Conservation (phyloP, 2,797 vertebrate species). For the Enteromius paludinosus region DNA sequence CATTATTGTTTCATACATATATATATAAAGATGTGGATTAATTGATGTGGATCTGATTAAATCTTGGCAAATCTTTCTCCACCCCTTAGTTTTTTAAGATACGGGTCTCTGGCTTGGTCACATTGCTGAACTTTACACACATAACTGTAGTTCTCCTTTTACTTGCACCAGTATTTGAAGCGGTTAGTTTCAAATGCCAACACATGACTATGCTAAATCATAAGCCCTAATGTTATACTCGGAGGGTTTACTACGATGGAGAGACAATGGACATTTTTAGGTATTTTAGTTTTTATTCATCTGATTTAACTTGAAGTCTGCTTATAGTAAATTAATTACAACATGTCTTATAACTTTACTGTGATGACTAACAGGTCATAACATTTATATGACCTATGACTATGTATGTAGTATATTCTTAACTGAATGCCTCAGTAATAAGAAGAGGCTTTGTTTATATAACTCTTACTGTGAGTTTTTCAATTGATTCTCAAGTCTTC, state of each 20-base stretch:
- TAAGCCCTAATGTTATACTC: slow-evolving; percentile 39
- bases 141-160: slow-evolving; percentile 12
- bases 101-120: neutral
- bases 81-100: slow-evolving; percentile 22
- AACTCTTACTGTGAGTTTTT: neutral
- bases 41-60: slow-evolving; percentile 7
- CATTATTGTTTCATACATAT: neutral
- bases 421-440: neutral
- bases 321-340: neutral
- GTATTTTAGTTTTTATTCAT: slow-evolving; percentile 40
- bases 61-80: slow-evolving; percentile 25
- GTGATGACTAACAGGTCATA: neutral
- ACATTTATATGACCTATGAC: neutral
- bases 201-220: slow-evolving; percentile 13
- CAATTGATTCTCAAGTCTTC: neutral
- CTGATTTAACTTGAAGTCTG: slow-evolving; percentile 6
- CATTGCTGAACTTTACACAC: neutral
- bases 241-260: neutral
- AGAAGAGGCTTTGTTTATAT: neutral
- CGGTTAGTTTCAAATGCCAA: neutral
- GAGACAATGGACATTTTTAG: slow-evolving; percentile 24
- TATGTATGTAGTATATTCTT: neutral
- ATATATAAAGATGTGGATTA: slow-evolving; percentile 2
- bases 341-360: neutral
- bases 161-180: slow-evolving; percentile 4